Evolutionary conservation across 2,113 vertebrate species (phyloP).

Genomic region (Gasterosteus nipponicus): DNA sequence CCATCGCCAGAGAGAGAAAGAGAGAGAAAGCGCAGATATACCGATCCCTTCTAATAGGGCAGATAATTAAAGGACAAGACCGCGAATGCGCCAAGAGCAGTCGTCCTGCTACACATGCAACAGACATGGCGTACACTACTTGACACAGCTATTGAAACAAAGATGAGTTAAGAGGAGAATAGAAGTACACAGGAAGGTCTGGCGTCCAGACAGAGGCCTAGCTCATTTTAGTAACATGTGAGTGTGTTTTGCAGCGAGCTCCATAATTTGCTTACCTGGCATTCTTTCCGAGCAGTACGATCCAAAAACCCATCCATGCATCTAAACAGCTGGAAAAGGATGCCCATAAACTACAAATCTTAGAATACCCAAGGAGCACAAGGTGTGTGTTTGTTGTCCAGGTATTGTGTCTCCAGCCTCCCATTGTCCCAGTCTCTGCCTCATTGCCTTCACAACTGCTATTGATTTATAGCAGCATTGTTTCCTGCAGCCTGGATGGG

Average conservation of each 20-base stretch:
- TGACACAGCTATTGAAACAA: neutral
- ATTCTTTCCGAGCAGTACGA: neutral
- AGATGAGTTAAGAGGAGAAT: neutral
- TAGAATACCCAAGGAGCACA: constrained; percentile 4
- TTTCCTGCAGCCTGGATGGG: constrained; percentile 42
- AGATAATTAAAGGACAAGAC: too few relatives aligned
- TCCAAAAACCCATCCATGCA: neutral
- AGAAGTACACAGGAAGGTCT: neutral
- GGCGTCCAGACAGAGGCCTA: neutral
- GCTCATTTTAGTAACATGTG: neutral
- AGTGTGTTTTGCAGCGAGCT: constrained; percentile 10
- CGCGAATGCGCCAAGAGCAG: too few relatives aligned
- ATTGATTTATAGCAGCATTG: constrained; percentile 63
- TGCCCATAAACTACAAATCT: constrained; percentile 22
- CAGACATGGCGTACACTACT: neutral
- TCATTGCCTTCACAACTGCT: constrained; percentile 64
- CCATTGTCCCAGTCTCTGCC: constrained; percentile 49
- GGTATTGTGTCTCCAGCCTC: constrained; percentile 42
- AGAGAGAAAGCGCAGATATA: too few relatives aligned
- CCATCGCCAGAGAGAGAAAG: too few relatives aligned
- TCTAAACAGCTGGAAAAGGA: constrained; percentile 14
- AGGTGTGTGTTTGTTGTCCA: constrained; percentile 7
- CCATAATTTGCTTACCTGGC: neutral
- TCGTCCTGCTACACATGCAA: neutral
- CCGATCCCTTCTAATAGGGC: too few relatives aligned